Conservation (phyloP, 2,888 invertebrate genomes). For the Apoderus coryli region DNA sequence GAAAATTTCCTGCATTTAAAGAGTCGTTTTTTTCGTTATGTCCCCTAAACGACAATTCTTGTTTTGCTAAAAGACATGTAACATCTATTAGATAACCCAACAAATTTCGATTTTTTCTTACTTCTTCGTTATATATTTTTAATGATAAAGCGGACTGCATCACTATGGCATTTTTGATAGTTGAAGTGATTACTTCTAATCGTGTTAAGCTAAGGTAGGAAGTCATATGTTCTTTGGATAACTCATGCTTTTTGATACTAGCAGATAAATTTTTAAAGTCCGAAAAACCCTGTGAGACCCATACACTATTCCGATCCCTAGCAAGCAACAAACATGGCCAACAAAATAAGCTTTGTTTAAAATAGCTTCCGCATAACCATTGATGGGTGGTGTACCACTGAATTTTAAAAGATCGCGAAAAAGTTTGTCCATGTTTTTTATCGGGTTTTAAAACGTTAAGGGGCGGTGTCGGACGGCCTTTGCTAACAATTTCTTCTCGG, state of each 20-base stretch:
- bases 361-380: slow-evolving; percentile 9
- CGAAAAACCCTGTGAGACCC: slow-evolving; percentile 7
- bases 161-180: slow-evolving; percentile 7
- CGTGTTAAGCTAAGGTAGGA: slow-evolving; percentile 3
- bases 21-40: slow-evolving; percentile 8
- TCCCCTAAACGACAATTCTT: slow-evolving; percentile 9
- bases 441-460: slow-evolving; percentile 2
- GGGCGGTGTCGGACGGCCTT: slow-evolving; percentile 2
- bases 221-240: slow-evolving; percentile 8
- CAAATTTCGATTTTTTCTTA: slow-evolving; percentile 9
- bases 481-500: slow-evolving; percentile 5
- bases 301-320: slow-evolving; percentile 1
- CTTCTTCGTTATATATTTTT: slow-evolving; percentile 9
- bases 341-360: slow-evolving; percentile 9
- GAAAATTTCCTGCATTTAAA: slow-evolving; percentile 10
- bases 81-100: slow-evolving; percentile 9
- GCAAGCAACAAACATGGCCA: slow-evolving; percentile 8
- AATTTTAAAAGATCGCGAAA: slow-evolving; percentile 4
- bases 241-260: slow-evolving; percentile 5
- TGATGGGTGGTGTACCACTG: slow-evolving; percentile 3
- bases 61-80: slow-evolving; percentile 8
- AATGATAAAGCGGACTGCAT: slow-evolving; percentile 9
- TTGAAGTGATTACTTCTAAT: slow-evolving; percentile 4
- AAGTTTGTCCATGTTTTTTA: slow-evolving; percentile 6
- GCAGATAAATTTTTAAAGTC: slow-evolving; percentile 6